phyloP scores from a whole-genome alignment of 2,888 invertebrate genomes.

The Alloplasta piceator region DNA sequence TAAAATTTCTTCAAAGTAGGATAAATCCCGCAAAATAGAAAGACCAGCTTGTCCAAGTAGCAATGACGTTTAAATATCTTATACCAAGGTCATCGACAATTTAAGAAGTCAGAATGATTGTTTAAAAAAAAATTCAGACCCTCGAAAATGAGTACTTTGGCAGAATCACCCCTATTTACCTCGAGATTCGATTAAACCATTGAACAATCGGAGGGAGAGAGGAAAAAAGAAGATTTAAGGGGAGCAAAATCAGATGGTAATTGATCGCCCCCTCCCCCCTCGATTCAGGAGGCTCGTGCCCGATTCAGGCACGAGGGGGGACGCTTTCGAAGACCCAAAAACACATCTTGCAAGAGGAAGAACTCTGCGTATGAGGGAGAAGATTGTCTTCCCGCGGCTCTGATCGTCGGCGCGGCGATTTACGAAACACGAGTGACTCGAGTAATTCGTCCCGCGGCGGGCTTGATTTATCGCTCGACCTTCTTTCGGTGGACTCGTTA shows the following conservation, averaged over 20 bases:
- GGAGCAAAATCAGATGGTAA: conserved; percentile 39
- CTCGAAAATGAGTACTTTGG: too few species aligned
- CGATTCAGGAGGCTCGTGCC: conserved; percentile 56
- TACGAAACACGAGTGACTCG: conserved; percentile 65
- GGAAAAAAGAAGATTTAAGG: neutral
- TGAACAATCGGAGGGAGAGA: conserved; percentile 9
- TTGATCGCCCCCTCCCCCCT: neutral
- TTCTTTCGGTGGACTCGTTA: conserved; percentile 67
- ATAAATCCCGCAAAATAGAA: too few species aligned
- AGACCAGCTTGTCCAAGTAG: too few species aligned
- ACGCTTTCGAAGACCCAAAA: conserved; percentile 40
- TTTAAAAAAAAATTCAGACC: too few species aligned
- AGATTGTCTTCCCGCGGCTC: neutral
- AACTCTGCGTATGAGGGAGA: neutral
- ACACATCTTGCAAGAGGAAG: conserved; percentile 22
- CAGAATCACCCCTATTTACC: too few species aligned
- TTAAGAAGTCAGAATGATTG: too few species aligned
- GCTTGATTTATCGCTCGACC: conserved; percentile 67
- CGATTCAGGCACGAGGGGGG: conserved; percentile 37
- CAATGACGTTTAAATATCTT: too few species aligned
- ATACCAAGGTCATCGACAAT: too few species aligned
- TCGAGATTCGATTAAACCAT: conserved; percentile 2
- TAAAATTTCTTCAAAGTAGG: too few species aligned
- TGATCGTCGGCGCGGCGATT: conserved; percentile 43
- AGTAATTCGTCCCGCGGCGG: conserved; percentile 66